Conservation (phyloP, 2,797 vertebrate genomes). For the Mormyrus hasselquistii region DNA sequence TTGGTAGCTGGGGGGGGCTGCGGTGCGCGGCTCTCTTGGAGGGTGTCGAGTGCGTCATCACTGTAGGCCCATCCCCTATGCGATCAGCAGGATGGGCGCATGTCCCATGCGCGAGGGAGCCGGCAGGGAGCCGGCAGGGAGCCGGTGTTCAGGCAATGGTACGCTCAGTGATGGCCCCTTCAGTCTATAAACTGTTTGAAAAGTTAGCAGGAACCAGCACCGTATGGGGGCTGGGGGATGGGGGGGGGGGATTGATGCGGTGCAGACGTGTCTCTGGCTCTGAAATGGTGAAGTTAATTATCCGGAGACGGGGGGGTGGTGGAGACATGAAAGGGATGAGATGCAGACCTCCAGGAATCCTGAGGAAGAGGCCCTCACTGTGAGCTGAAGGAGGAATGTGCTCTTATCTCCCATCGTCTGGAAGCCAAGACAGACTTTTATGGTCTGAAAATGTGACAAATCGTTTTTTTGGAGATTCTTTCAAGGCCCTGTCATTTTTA, state of each 20-base stretch:
- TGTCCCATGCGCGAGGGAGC: constrained; percentile 57
- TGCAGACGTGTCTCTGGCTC: constrained; percentile 18
- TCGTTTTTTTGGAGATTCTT: neutral
- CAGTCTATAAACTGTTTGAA: constrained; percentile 61
- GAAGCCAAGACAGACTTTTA: neutral
- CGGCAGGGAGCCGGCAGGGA: constrained; percentile 51
- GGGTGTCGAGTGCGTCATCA: constrained; percentile 14
- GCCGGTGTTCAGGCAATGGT: constrained; percentile 51
- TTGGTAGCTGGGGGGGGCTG: constrained; percentile 30
- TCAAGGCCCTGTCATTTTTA: neutral
- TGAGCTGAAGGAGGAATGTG: neutral
- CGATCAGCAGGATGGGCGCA: constrained; percentile 56
- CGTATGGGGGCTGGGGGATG: constrained; percentile 57
- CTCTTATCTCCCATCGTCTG: neutral
- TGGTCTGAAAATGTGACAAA: neutral
- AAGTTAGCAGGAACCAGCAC: constrained; percentile 56
- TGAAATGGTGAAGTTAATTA: constrained; percentile 54
- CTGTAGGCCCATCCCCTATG: constrained; percentile 57
- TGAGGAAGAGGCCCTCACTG: neutral
- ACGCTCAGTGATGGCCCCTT: constrained; percentile 52
- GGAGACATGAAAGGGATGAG: constrained; percentile 9
- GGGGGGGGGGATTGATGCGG: constrained; percentile 39
- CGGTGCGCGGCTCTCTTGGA: constrained; percentile 47
- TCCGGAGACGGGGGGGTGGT: constrained; percentile 45
- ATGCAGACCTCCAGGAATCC: neutral